Base-by-base conservation (phyloP, 2,888 invertebrate species). In the Pristionchus exspectatus region DNA sequence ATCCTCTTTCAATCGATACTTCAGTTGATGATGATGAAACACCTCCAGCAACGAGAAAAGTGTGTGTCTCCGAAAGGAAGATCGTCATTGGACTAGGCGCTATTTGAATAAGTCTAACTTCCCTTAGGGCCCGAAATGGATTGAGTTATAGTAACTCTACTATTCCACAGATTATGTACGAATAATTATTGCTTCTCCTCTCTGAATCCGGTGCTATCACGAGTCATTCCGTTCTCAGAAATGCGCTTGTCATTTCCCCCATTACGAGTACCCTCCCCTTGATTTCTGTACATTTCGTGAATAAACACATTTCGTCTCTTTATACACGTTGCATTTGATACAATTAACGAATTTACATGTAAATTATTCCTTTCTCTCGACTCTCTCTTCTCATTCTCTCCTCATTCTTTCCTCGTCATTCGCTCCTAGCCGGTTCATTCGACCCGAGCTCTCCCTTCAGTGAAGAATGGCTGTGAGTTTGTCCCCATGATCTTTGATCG, bases 391-490 rank as follows among this genome's bases (percentile, higher is more conserved):
- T 72, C 69, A 7, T 16, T 33, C 69, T 27, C 27, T 33, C 14
- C 33, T 16, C 69, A 72, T 72, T 72, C 18, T 18, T 72, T 7
- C 30, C 7, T 72, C 69, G 27, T 21, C 18, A 18, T 18, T 72
- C 18, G 14, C 30, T 72, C 21, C 69, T 72, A 30, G 30, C 16
- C 30, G 69, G 69, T 72, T 72, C 30, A 18, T 30, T 16, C 69
- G 33, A 72, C 18, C 33, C 24, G 63, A 12, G 14, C 30, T 12
- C 69, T 72, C 69, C 69, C 69, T 63, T 72, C 69, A 74, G 38
- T 74, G 81, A 81, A 27, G 50, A 81, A 81, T 81, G 81, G 81
- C 81, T 81, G 81, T 81, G 54, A 81, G 81, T 81, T 44, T 27
- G 10, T 14, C 12, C 21, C 59, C 21, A 24, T 63, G 63, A n/a